A percentile compares a stretch with the other conserved stretches of the same genome.
Conservation (phyloP, 2,888 invertebrate genomes). For the Lasius platythorax region DNA sequence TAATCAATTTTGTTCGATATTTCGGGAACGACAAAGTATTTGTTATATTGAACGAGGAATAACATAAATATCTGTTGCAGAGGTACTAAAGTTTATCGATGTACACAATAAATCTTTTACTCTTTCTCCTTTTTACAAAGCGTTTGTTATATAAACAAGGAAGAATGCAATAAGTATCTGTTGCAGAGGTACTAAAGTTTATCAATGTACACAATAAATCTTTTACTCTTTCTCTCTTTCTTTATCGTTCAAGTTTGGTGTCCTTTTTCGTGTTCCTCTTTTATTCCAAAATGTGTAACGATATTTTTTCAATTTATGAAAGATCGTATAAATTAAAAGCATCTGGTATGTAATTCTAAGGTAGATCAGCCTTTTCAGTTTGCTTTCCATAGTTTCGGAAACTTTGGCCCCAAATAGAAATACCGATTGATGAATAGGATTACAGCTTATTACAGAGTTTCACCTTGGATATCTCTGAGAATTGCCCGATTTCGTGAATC, state of each 20-base stretch:
- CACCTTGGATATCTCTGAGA: constrained; percentile 81
- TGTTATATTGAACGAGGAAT: constrained; percentile 24
- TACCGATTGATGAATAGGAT: constrained; percentile 15
- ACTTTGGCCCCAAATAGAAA: constrained; percentile 69
- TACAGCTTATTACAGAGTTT: constrained; percentile 76
- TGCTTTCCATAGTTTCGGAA: constrained; percentile 75
- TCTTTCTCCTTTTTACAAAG: not conserved
- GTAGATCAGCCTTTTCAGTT: constrained; percentile 81
- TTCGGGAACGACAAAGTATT: constrained; percentile 16
- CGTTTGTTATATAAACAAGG: constrained; percentile 36
- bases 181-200: constrained; percentile 28
- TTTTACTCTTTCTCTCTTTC: constrained; percentile 8
- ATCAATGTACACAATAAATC: constrained; percentile 48
- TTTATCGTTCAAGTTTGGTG: constrained; percentile 4
- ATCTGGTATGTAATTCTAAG: constrained; percentile 53
- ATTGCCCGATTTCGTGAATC: constrained; percentile 82
- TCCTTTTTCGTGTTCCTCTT: constrained; percentile 14
- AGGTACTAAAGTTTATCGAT: constrained; percentile 27
- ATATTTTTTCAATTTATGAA: constrained; percentile 14
- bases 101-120: constrained; percentile 48
- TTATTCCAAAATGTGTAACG: not conserved
- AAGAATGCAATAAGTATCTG: constrained; percentile 21
- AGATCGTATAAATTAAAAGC: constrained; percentile 51
- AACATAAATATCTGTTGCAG: constrained; percentile 9
- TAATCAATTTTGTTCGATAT: constrained; percentile 8